Evolutionary conservation across 1,140 invertebrate species (phyloP), one percentile per base, ranked within the genome.

Genomic region (Hestina assimilis): DNA sequence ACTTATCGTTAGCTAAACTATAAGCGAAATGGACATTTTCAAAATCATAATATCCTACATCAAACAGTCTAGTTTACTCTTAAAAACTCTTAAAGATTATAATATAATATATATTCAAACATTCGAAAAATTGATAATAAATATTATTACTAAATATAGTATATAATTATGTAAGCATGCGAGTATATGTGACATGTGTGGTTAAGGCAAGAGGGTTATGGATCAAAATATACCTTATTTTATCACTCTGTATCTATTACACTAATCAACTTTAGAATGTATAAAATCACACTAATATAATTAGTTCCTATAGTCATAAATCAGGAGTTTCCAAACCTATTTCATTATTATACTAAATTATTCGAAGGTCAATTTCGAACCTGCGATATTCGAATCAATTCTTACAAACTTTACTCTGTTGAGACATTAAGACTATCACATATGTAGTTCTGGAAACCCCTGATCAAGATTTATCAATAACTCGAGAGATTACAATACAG

Each of bases 171-270:
- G 61, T 58, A 61, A 70, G 43, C 66, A 75, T 72, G 74, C 76
- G 69, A 79, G 72, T 77, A 79, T 69, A 75, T 43, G 64, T 67
- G 61, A 75, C 47, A 59, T 68, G 56, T 60, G 61, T 59, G 62
- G 51, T 70, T 72, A 77, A 79, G 74, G 76, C 76, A 75, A 77
- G 72, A 73, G 52, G 42, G 23, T 45, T 45, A 28, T 17, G 29
- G 45, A 35, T 48, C 29, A 48, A 48, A 48, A 48, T 48, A n/a
- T 33, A 48, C 45, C 31, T 48, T 23, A 33, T 3, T 14, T 33
- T 12, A 48, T 47, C 15, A 3, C 8, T 48, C 17, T 33, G 21
- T 20, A 33, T 17, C 7, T 48, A 33, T 11, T 48, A 38, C 17
- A 23, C 29, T 48, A 35, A 20, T 17, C 33, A 38, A 38, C 33